Percentiles rank a stretch among this genome's conserved stretches.
Evolutionary conservation across 2,797 vertebrate species (phyloP).

Genomic region (Kryptopterus vitreolus): DNA sequence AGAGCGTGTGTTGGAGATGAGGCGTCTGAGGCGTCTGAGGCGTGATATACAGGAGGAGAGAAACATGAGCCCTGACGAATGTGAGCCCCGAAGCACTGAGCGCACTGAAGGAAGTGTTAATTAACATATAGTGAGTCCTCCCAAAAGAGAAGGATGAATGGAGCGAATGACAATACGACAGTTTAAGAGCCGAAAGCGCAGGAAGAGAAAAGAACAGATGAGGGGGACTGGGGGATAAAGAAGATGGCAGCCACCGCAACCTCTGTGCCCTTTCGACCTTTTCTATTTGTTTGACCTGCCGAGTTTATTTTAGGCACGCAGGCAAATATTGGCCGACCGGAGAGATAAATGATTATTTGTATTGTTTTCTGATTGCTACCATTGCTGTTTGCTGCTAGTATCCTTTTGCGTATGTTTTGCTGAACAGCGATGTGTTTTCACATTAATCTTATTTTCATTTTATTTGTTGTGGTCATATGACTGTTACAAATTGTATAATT

Average conservation of each 20-base stretch:
- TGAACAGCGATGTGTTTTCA: neutral
- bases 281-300: neutral
- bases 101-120: slow-evolving; percentile 76
- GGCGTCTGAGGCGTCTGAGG: neutral
- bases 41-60: neutral
- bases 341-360: neutral
- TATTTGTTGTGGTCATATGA: neutral
- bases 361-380: neutral
- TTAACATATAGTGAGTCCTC: slow-evolving; percentile 82
- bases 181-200: slow-evolving; percentile 65
- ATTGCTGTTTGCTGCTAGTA: neutral
- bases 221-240: slow-evolving; percentile 5
- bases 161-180: slow-evolving; percentile 45
- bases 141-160: slow-evolving; percentile 78
- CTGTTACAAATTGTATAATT: neutral
- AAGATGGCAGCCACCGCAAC: neutral
- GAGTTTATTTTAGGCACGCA: neutral
- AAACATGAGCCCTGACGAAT: slow-evolving; percentile 20
- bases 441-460: neutral
- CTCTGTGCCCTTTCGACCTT: slow-evolving; percentile 17
- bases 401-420: neutral
- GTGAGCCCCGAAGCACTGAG: slow-evolving; percentile 23
- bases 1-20: neutral
- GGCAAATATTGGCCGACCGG: neutral
- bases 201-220: slow-evolving; percentile 29